Conservation (phyloP, 2,888 invertebrate genomes). For the Ramazzottius varieornatus region DNA sequence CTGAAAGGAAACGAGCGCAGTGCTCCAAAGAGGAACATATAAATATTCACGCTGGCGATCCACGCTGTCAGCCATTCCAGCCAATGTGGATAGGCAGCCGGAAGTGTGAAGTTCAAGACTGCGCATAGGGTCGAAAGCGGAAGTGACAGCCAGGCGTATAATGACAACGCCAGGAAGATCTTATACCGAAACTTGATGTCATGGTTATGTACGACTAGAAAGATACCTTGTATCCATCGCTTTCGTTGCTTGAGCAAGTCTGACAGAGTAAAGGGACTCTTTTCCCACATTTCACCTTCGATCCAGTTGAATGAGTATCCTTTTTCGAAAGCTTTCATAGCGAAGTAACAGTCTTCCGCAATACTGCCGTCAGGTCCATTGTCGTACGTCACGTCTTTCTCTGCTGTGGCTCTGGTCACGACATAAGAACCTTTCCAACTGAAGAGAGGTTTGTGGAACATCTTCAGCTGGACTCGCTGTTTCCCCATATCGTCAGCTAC, state of each 20-base stretch:
- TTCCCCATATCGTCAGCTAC: conserved; percentile 96
- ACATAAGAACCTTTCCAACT: conserved; percentile 97
- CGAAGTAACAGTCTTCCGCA: conserved; percentile 92
- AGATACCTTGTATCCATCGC: conserved; percentile 47
- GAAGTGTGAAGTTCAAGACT: conserved; percentile 51
- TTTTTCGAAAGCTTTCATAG: conserved; percentile 69
- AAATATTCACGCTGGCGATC: conserved; percentile 72
- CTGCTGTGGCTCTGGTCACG: conserved; percentile 75
- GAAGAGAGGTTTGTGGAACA: conserved; percentile 78
- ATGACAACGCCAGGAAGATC: conserved; percentile 51
- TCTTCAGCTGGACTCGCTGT: conserved; percentile 59
- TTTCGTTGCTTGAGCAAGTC: conserved; percentile 88
- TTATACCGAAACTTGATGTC: conserved; percentile 51
- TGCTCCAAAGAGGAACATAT: conserved; percentile 95
- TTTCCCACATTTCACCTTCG: conserved; percentile 97
- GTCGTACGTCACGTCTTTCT: conserved; percentile 69
- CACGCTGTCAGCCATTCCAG: conserved; percentile 68
- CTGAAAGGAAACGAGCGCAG: conserved; percentile 73
- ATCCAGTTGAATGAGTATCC: conserved; percentile 81
- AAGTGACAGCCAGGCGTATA: conserved; percentile 85
- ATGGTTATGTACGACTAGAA: conserved; percentile 34
- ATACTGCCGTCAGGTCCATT: conserved; percentile 85
- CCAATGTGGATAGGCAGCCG: conserved; percentile 39
- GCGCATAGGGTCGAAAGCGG: conserved; percentile 73
- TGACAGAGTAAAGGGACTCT: conserved; percentile 74